Conservation (phyloP, 2,113 vertebrate genomes). For the Poecilia latipinna region DNA sequence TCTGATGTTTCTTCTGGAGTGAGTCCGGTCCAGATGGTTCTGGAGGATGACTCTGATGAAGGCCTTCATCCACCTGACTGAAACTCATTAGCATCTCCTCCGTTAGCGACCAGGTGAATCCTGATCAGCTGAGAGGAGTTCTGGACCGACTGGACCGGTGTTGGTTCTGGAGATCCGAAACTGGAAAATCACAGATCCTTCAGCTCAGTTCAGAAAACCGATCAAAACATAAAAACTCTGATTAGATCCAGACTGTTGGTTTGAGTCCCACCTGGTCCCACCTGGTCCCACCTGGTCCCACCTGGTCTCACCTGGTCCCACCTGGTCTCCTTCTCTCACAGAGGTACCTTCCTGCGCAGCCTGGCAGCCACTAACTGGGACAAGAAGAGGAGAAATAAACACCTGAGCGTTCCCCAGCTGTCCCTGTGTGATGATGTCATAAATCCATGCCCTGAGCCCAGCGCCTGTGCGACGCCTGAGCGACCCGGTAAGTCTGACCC, state of each 20-base stretch:
- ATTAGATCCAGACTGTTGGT: not conserved
- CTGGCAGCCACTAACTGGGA: constrained; percentile 84
- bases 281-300: not conserved
- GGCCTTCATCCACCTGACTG: too few relatives aligned
- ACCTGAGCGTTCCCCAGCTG: constrained; percentile 49
- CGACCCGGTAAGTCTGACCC: not conserved
- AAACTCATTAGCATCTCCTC: too few relatives aligned
- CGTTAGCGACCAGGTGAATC: too few relatives aligned
- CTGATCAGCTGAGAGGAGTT: too few relatives aligned
- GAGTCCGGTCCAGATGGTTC: too few relatives aligned
- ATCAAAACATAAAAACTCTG: not conserved
- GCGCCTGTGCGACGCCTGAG: not conserved
- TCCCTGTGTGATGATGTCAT: constrained; percentile 42
- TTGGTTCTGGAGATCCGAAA: too few relatives aligned
- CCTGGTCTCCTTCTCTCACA: constrained; percentile 50
- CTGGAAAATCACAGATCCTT: too few relatives aligned
- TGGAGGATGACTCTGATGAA: too few relatives aligned
- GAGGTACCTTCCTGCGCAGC: constrained; percentile 89
- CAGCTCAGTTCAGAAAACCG: not conserved
- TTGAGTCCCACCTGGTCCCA: not conserved
- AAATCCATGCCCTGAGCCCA: constrained; percentile 4
- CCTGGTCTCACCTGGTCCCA: not conserved
- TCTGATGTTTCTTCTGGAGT: too few relatives aligned
- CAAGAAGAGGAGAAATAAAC: constrained; percentile 79
- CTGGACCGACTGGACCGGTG: not conserved